phyloP scores from a whole-genome alignment of 2,888 invertebrate species.

The Monopis laevigella region DNA sequence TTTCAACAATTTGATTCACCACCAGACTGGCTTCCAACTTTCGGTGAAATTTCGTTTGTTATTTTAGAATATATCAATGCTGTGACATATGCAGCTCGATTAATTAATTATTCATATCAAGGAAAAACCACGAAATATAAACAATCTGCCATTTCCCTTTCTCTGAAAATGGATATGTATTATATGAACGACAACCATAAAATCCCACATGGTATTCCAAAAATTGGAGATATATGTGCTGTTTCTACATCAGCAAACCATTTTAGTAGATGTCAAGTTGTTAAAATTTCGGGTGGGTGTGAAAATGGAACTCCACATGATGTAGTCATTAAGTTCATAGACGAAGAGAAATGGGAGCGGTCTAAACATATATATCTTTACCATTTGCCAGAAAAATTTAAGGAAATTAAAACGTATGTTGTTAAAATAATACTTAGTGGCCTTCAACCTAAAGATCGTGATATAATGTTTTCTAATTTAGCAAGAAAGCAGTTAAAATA shows the following conservation, averaged over 20 bases:
- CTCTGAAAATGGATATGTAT: constrained; percentile 45
- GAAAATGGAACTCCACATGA: constrained; percentile 32
- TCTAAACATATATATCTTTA: constrained; percentile 48
- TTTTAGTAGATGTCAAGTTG: constrained; percentile 66
- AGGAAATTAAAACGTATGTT: constrained; percentile 47
- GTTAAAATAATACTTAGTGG: constrained; percentile 42
- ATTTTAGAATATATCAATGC: constrained; percentile 68
- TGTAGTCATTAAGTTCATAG: constrained; percentile 66
- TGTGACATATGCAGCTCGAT: constrained; percentile 68
- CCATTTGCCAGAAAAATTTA: constrained; percentile 59
- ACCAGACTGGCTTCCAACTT: constrained; percentile 56
- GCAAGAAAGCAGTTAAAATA: constrained; percentile 33
- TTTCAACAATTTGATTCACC: constrained; percentile 63
- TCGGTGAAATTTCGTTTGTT: constrained; percentile 66
- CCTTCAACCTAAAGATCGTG: constrained; percentile 45
- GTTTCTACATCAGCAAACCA: constrained; percentile 48
- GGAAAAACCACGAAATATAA: constrained; percentile 32
- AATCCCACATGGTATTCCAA: constrained; percentile 40
- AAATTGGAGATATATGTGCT: constrained; percentile 68
- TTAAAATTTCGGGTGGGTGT: constrained; percentile 42
- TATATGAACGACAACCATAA: constrained; percentile 40
- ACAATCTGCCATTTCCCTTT: constrained; percentile 36
- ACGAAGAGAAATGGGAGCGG: constrained; percentile 60
- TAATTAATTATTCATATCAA: constrained; percentile 30
- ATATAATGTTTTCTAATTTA: constrained; percentile 42